Percentiles rank a stretch among this genome's conserved stretches.
Conservation (phyloP, 2,888 invertebrate species). For the Charanyca ferruginea region DNA sequence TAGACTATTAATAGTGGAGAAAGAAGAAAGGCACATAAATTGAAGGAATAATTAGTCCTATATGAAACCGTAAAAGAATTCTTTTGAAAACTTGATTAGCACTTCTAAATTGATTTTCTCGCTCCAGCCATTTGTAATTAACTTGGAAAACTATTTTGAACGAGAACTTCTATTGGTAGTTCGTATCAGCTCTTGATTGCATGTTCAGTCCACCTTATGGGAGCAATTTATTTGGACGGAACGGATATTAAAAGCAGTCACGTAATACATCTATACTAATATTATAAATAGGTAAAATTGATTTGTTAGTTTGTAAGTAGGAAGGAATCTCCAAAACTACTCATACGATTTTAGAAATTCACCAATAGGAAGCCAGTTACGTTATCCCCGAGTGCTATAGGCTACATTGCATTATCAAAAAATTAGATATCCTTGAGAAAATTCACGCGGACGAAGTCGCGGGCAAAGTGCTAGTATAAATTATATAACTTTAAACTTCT, state of each 20-base stretch:
- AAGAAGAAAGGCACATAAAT: constrained; percentile 18
- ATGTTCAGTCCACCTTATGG: neutral
- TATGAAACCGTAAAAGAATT: constrained; percentile 37
- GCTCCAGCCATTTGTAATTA: constrained; percentile 40
- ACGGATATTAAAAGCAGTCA: neutral
- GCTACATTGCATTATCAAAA: too few relatives aligned
- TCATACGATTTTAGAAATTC: too few relatives aligned
- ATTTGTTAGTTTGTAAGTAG: too few relatives aligned
- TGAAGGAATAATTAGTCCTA: constrained; percentile 33
- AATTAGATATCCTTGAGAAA: too few relatives aligned
- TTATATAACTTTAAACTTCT: too few relatives aligned
- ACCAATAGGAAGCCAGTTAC: too few relatives aligned
- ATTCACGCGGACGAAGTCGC: too few relatives aligned
- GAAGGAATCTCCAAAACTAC: too few relatives aligned
- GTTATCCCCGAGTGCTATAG: too few relatives aligned
- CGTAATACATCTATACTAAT: too few relatives aligned
- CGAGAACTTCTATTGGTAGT: constrained; percentile 22
- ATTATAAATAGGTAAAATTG: too few relatives aligned
- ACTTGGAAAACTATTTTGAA: constrained; percentile 39
- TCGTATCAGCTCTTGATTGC: constrained; percentile 24
- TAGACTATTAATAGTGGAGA: neutral
- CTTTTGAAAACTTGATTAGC: constrained; percentile 47
- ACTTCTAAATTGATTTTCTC: constrained; percentile 42
- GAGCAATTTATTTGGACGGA: constrained; percentile 1
- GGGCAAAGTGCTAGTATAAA: too few relatives aligned